Evolutionary conservation across 2,797 vertebrate species (phyloP).

Genomic region (Calcarius lapponicus): DNA sequence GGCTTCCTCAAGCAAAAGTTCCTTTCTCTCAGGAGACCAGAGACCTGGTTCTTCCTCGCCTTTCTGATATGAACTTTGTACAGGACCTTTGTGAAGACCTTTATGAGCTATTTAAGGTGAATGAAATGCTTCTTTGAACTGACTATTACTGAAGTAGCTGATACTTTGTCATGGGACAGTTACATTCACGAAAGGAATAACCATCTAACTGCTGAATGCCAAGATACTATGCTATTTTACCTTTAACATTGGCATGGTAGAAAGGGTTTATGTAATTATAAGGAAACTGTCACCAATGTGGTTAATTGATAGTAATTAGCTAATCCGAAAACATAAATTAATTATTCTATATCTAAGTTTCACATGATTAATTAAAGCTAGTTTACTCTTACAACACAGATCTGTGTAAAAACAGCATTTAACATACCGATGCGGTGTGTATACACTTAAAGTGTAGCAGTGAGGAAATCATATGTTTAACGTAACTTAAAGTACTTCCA

Average conservation of each 20-base stretch:
- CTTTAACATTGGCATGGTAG: not conserved
- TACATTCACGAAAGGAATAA: not conserved
- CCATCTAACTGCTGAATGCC: not conserved
- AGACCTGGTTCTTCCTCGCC: constrained; percentile 88
- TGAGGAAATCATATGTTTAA: not conserved
- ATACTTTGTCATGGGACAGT: not conserved
- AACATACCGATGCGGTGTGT: not conserved
- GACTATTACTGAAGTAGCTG: not conserved
- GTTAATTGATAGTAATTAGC: not conserved
- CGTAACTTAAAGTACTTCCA: not conserved
- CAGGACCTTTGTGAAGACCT: constrained; percentile 99
- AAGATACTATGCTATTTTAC: not conserved
- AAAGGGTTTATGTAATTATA: not conserved
- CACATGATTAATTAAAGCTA: not conserved
- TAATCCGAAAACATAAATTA: not conserved
- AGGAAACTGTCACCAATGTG: not conserved
- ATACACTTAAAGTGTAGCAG: not conserved
- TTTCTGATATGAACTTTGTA: constrained; percentile 98
- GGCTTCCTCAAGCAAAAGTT: constrained; percentile 96
- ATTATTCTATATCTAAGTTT: not conserved
- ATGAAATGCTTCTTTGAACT: not conserved
- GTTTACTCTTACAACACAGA: not conserved
- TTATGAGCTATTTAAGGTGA: constrained; percentile 94
- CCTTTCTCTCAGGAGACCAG: constrained; percentile 94
- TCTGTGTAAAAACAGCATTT: not conserved